Percentiles rank a stretch among this genome's conserved stretches.
Evolutionary conservation across 2,888 invertebrate species (phyloP).

Genomic region (Lissonota sp.): DNA sequence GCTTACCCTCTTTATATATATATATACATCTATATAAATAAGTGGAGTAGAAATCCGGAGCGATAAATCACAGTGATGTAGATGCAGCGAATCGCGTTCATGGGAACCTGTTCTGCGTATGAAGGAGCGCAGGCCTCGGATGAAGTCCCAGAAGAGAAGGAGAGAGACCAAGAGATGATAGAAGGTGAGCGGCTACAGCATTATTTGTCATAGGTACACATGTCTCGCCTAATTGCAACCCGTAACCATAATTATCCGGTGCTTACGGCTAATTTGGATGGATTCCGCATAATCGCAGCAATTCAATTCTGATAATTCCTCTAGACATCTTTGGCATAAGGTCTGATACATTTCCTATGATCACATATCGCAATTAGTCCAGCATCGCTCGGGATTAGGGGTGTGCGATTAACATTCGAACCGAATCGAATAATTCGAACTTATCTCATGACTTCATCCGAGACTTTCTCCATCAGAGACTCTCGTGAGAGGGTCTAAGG

Average conservation of each 20-base stretch:
- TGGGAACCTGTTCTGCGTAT: slow-evolving; percentile 72
- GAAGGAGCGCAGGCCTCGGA: slow-evolving; percentile 57
- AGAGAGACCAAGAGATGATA: slow-evolving; percentile 32
- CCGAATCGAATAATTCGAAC: slow-evolving; percentile 68
- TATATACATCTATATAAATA: neutral
- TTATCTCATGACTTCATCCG: slow-evolving; percentile 3
- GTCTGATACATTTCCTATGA: slow-evolving; percentile 29
- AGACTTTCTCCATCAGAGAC: neutral
- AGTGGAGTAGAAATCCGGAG: slow-evolving; percentile 68
- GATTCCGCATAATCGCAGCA: slow-evolving; percentile 70
- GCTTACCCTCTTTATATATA: slow-evolving; percentile 50
- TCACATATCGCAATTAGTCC: slow-evolving; percentile 76
- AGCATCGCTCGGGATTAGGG: slow-evolving; percentile 74
- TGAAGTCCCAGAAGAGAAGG: slow-evolving; percentile 42
- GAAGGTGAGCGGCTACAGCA: slow-evolving; percentile 54
- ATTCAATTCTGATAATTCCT: slow-evolving; percentile 53
- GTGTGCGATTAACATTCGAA: slow-evolving; percentile 20
- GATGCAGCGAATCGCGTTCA: slow-evolving; percentile 64
- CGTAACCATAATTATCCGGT: slow-evolving; percentile 72
- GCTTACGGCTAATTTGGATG: slow-evolving; percentile 73
- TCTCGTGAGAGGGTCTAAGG: slow-evolving; percentile 37
- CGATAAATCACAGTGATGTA: slow-evolving; percentile 76
- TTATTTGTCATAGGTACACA: slow-evolving; percentile 76
- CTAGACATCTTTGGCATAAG: slow-evolving; percentile 7
- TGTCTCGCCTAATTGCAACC: slow-evolving; percentile 70